phyloP scores from a whole-genome alignment of 2,888 invertebrate species.

The Scrobipalpa costella region DNA sequence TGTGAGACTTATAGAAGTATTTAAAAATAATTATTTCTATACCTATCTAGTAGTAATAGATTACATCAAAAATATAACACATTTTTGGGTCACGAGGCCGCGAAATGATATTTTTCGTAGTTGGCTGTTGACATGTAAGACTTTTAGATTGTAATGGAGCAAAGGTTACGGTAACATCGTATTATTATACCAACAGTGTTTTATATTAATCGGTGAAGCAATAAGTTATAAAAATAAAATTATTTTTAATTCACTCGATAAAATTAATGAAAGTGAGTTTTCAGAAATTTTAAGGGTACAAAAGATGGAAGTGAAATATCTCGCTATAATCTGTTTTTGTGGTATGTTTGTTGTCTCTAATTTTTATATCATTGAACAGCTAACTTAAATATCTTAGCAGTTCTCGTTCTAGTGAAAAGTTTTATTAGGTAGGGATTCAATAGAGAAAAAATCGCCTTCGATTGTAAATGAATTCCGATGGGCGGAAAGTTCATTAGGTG shows the following conservation, averaged over 20 bases:
- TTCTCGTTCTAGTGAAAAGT: too few species aligned
- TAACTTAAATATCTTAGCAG: too few species aligned
- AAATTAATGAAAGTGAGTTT: not conserved
- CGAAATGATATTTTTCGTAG: constrained; percentile 64
- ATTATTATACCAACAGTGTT: constrained; percentile 53
- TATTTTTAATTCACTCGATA: not conserved
- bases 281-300: not conserved
- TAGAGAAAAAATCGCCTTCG: too few species aligned
- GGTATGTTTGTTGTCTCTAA: too few species aligned
- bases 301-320: too few species aligned
- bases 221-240: not conserved
- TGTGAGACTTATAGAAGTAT: not conserved
- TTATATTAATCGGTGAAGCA: constrained; percentile 11
- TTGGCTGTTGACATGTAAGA: constrained; percentile 73
- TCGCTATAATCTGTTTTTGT: too few species aligned
- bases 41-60: not conserved
- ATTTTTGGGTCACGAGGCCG: constrained; percentile 78
- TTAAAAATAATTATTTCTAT: not conserved
- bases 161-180: constrained; percentile 76
- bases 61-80: not conserved
- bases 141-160: constrained; percentile 64
- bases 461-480: not conserved
- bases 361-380: too few species aligned
- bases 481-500: not conserved
- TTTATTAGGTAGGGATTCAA: too few species aligned